phyloP scores from a whole-genome alignment of 1,140 invertebrate species.

The Pentalonia nigronervosa region DNA sequence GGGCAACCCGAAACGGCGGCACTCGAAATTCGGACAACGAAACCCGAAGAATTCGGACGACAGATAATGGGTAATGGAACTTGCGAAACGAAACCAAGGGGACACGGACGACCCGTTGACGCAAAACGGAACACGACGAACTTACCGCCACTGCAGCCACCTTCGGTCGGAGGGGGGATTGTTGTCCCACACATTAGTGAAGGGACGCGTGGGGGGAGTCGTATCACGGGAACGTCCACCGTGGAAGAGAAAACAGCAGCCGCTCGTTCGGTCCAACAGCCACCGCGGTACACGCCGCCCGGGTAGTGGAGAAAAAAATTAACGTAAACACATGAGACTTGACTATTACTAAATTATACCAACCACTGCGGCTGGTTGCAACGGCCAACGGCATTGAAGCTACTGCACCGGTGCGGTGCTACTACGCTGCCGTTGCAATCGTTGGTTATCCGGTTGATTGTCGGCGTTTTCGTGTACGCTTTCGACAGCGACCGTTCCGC shows the following conservation, averaged over 20 bases:
- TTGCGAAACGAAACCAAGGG: not conserved
- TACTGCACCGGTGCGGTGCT: not conserved
- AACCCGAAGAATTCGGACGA: not conserved
- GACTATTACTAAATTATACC: too few species aligned
- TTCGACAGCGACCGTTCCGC: not conserved
- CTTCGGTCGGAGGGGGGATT: not conserved
- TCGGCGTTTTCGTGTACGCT: not conserved
- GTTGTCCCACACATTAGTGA: not conserved
- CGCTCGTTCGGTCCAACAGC: not conserved
- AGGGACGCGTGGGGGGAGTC: conserved; percentile 27
- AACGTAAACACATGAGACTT: too few species aligned
- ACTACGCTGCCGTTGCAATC: not conserved
- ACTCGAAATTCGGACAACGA: not conserved
- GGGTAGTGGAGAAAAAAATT: not conserved
- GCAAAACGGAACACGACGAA: conserved; percentile 7
- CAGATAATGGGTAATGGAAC: not conserved
- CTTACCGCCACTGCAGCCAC: conserved; percentile 8
- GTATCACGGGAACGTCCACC: not conserved
- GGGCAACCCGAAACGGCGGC: not conserved
- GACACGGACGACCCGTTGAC: conserved; percentile 39
- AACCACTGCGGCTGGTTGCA: not conserved
- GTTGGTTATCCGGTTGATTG: not conserved
- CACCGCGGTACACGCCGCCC: not conserved
- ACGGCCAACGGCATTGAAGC: not conserved
- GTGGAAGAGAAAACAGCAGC: not conserved